These are phyloP conservation scores for Frieseomelitta varia DNA, from an alignment of 1,140 invertebrate species.

Conservation along the genomic window DNA sequence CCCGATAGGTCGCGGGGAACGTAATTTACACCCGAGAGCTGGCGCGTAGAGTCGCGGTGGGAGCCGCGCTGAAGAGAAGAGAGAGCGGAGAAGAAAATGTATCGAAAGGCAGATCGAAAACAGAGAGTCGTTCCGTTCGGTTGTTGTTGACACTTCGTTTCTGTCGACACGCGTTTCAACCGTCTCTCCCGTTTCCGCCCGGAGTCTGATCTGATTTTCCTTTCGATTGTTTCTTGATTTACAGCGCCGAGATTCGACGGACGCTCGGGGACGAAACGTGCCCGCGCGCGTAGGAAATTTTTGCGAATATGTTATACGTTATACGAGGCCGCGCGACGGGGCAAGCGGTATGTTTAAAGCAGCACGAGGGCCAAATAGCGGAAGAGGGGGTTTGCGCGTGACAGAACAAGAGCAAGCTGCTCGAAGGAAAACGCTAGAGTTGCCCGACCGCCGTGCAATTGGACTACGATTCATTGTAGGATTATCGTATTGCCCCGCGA, in stretches of 20 bases:
- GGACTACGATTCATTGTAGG: conserved; percentile 54
- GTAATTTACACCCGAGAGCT: conserved; percentile 57
- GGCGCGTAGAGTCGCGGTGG: not conserved
- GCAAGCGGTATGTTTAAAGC: not conserved
- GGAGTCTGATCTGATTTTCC: conserved; percentile 50
- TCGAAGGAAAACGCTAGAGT: conserved; percentile 52
- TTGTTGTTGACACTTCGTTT: conserved; percentile 45
- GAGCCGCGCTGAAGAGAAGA: not conserved
- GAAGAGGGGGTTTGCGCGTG: conserved; percentile 31
- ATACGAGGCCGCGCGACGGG: not conserved
- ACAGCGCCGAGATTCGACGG: not conserved
- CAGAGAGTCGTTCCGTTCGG: conserved; percentile 24
- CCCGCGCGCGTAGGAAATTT: too few relatives aligned
- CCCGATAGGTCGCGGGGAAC: conserved; percentile 12
- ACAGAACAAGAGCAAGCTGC: conserved; percentile 33
- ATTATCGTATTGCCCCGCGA: conserved; percentile 52
- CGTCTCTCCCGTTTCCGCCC: too few relatives aligned
- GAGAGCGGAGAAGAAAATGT: conserved; percentile 10
- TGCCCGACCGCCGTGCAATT: conserved; percentile 41
- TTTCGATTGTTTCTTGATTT: conserved; percentile 55
- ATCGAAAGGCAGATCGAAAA: conserved; percentile 22
- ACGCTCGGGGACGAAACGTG: too few relatives aligned
- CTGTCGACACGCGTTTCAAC: not conserved
- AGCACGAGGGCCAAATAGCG: conserved; percentile 16
- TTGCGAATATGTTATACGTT: too few relatives aligned